phyloP scores from a whole-genome alignment of 2,113 vertebrate genomes.

The Balaeniceps rex region DNA sequence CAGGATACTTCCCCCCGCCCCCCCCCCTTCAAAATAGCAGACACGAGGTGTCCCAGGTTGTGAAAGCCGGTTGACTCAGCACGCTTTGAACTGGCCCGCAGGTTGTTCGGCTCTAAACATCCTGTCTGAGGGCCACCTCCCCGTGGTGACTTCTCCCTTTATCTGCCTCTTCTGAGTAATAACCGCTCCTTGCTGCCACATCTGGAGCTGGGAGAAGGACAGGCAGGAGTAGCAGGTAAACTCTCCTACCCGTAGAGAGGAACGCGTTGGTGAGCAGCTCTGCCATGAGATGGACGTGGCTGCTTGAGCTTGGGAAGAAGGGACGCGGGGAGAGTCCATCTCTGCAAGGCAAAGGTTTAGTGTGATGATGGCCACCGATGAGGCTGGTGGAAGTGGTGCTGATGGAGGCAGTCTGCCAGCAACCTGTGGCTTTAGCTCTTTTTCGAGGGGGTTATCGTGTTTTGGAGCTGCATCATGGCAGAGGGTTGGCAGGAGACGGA shows the following conservation, averaged over 20 bases:
- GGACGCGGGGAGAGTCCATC: fast-evolving
- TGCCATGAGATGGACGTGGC: background rate
- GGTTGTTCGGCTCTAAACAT: background rate
- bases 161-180: background rate
- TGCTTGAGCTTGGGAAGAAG: background rate
- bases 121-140: constrained; percentile 43
- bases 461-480: background rate
- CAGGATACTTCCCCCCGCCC: no score
- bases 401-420: background rate
- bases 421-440: background rate
- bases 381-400: background rate
- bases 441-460: no score
- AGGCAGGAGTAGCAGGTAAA: background rate
- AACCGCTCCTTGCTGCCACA: background rate
- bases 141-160: background rate
- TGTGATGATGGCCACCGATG: background rate
- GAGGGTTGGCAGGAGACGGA: no score
- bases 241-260: background rate
- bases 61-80: constrained; percentile 29
- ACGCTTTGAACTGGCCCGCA: background rate
- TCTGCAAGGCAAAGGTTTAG: background rate
- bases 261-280: fast-evolving
- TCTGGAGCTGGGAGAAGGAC: background rate
- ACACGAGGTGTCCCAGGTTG: background rate
- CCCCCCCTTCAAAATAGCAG: background rate